Evolutionary conservation across 2,888 invertebrate species (phyloP).

Genomic region (Argyresthia goedartella): DNA sequence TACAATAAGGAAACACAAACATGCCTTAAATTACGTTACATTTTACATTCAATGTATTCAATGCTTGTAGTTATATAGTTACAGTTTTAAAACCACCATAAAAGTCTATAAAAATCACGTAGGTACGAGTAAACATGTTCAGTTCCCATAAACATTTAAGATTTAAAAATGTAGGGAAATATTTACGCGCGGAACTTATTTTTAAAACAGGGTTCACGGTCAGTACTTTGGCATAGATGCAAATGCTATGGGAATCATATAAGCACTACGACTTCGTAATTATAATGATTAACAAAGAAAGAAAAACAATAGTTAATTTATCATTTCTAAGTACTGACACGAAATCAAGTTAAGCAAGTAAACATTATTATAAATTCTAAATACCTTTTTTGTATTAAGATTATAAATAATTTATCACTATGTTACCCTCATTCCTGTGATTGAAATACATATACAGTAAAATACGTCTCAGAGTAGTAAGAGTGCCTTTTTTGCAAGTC

Average conservation of each 20-base stretch:
- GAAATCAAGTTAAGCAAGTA: conserved; percentile 25
- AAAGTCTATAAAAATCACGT: too few relatives aligned
- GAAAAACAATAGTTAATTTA: too few relatives aligned
- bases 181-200: conserved; percentile 33
- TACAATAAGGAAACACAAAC: neutral
- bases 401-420: conserved; percentile 28
- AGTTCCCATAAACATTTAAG: too few relatives aligned
- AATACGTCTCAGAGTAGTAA: too few relatives aligned
- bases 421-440: conserved; percentile 27
- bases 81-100: too few relatives aligned
- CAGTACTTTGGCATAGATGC: too few relatives aligned
- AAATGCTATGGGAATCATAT: too few relatives aligned
- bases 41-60: neutral
- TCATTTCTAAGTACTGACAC: conserved; percentile 39
- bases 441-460: conserved; percentile 21
- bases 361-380: conserved; percentile 17
- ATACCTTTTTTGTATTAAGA: conserved; percentile 40
- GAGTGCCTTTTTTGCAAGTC: conserved; percentile 27
- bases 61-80: neutral
- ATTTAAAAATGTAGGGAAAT: neutral
- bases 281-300: too few relatives aligned
- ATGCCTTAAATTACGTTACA: neutral
- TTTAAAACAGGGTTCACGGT: too few relatives aligned
- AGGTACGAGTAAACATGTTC: too few relatives aligned
- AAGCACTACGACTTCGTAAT: too few relatives aligned